These are phyloP conservation scores for Macroramphosus scolopax DNA, from an alignment of 2,797 vertebrate species.

Conservation along the genomic window DNA sequence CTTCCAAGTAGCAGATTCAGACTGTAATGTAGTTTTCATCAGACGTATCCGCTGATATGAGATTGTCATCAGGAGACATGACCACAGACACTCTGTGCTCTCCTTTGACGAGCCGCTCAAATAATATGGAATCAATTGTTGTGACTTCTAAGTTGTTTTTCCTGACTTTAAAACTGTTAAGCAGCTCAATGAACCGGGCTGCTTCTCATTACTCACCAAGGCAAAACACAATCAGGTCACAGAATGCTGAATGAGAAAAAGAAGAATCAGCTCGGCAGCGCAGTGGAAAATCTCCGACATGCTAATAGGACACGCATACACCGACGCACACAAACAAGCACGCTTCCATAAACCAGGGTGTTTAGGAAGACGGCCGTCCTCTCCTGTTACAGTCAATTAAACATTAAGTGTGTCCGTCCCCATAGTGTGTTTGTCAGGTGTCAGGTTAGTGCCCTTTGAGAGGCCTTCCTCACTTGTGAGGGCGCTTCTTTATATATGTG, in stretches of 20 bases:
- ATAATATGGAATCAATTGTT: slow-evolving; percentile 53
- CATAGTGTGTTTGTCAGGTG: slow-evolving; percentile 46
- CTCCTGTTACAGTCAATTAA: slow-evolving; percentile 68
- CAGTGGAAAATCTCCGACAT: slow-evolving; percentile 28
- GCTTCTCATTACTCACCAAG: slow-evolving; percentile 54
- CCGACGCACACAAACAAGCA: slow-evolving; percentile 15
- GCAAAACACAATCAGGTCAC: too few relatives aligned
- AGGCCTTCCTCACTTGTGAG: slow-evolving; percentile 4
- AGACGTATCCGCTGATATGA: too few relatives aligned
- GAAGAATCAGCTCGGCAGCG: slow-evolving; percentile 6
- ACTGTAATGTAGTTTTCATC: too few relatives aligned
- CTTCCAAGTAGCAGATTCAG: too few relatives aligned
- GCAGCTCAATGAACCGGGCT: slow-evolving; percentile 24
- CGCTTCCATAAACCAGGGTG: slow-evolving; percentile 12
- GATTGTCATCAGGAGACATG: slow-evolving; percentile 28
- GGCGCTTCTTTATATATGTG: slow-evolving; percentile 1
- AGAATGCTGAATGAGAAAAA: slow-evolving; percentile 20
- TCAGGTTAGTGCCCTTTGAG: slow-evolving; percentile 56
- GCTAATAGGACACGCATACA: slow-evolving; percentile 14
- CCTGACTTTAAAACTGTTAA: slow-evolving; percentile 34
- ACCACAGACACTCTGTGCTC: too few relatives aligned
- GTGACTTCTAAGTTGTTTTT: slow-evolving; percentile 36
- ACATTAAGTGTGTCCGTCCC: slow-evolving; percentile 66
- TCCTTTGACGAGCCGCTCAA: too few relatives aligned
- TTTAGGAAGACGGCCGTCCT: slow-evolving; percentile 33